phyloP scores from a whole-genome alignment of 2,797 vertebrate species.

The Avahi laniger region DNA sequence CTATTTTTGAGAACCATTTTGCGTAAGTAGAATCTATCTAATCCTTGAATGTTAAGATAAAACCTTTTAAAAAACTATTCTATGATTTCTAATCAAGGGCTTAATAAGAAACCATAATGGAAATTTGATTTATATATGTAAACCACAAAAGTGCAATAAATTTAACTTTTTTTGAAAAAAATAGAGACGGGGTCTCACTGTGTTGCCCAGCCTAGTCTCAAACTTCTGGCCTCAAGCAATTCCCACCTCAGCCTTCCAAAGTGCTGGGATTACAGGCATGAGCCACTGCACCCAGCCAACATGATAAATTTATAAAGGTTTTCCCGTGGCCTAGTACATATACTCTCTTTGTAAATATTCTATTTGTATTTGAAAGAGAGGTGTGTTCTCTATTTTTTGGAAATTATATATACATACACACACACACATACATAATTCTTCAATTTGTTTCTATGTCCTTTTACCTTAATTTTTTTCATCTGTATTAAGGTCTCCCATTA shows the following conservation, averaged over 20 bases:
- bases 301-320: neutral
- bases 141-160: neutral
- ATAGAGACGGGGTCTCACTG: too few relatives aligned
- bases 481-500: neutral
- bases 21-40: neutral
- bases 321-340: neutral
- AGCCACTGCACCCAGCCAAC: neutral
- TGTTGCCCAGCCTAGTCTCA: too few relatives aligned
- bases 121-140: neutral
- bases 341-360: neutral
- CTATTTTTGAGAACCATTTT: constrained; percentile 6
- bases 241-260: too few relatives aligned
- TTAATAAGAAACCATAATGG: neutral
- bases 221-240: too few relatives aligned
- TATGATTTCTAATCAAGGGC: neutral
- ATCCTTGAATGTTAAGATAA: neutral
- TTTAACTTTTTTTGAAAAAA: neutral
- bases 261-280: too few relatives aligned
- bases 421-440: neutral
- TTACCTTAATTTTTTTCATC: neutral
- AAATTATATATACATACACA: neutral
- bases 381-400: neutral
- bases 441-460: neutral
- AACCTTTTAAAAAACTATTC: neutral
- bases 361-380: neutral